Base-by-base conservation (phyloP, 2,797 vertebrate species). In the Enteromius treurensis region DNA sequence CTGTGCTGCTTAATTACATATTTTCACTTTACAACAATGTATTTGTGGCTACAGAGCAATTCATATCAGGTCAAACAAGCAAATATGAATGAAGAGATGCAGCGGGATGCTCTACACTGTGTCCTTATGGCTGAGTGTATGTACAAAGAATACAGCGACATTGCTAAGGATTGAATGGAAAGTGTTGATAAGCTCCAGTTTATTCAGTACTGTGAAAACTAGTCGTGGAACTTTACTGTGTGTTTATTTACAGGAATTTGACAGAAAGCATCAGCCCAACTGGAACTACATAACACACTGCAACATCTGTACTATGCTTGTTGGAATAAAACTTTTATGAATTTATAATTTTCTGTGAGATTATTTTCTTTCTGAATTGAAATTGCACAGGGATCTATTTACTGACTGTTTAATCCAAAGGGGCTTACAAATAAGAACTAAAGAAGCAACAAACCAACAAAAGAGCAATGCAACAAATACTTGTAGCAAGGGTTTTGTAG, bases 261-360 rank as follows among this genome's bases (percentile, higher is more conserved):
- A 51, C 0, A 53, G 8, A 34, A 34, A 6, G n/a, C 14, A 26
- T 9, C 13, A 14, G 42, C 1, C 1, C 11, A 0, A 0, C n/a
- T 70, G 68, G 68, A 0, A 14, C n/a, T 70, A 40, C n/a, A 17
- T 34, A 34, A 34, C 32, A 34, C 32, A 34, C 32, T 34, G 32
- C 32, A 34, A 34, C 32, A 34, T n/a, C 19, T 9, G 51, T 51
- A 6, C 51, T 55, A 55, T 23, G 21, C 21, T 23, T 23, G 53
- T 58, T 4, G n/a, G 21, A 58, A 58, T 58, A 34, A 23, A 58
- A 58, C 21, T 2, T 3, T 32, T 32, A 32, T 32, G 3, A 32
- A 32, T 32, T 1, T 32, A 32, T 32, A 32, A 32, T 32, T 32
- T 32, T 55, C 21, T 55, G 51, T 53, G 6, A 2, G 21, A 55